Base-by-base conservation (phyloP, 1,140 invertebrate species). In the Pectinophora gossypiella region DNA sequence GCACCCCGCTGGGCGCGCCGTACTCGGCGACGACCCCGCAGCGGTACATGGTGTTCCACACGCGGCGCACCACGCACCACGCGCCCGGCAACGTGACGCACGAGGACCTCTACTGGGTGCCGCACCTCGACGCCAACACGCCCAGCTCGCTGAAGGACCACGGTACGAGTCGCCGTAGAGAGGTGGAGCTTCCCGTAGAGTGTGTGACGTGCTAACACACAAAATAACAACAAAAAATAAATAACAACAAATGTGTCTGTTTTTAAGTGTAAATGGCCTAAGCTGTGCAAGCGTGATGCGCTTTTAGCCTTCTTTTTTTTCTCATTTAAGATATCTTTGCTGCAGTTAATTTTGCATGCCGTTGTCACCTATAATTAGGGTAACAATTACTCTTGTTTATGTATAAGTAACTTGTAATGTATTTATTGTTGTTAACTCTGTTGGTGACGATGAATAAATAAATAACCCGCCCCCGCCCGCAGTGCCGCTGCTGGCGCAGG, bases 101-200 rank as follows among this genome's bases (percentile, higher is more conserved):
- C 7, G 56, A 56, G 23, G 32, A 56, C 56, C 91, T 93, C n/a
- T 92, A 92, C 72, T 95, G 94, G 94, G 85, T 94, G 59, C 90
- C 93, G 9, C 91, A 94, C 69, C 89, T 95, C 67, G 94, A 95
- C 77, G 91, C 91, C 72, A 92, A 94, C 76, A 92, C 92, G 80
- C 90, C 92, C 48, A 82, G 91, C 56, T 90, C 90, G 42, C 87
- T 94, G 13, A 85, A 89, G 61, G 72, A 85, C 27, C 80, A 91
- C 61, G 68, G 73, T 76, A 44, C 38, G 22, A n/a, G n/a, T n/a
- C n/a, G n/a, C n/a, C n/a, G n/a, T n/a, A n/a, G n/a, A n/a, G n/a
- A n/a, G n/a, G n/a, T n/a, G n/a, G n/a, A n/a, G n/a, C n/a, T n/a
- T n/a, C n/a, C n/a, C n/a, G n/a, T n/a, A n/a, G n/a, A n/a, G n/a